Conservation (phyloP, 2,888 invertebrate species). For the Ephialtes manifestator region DNA sequence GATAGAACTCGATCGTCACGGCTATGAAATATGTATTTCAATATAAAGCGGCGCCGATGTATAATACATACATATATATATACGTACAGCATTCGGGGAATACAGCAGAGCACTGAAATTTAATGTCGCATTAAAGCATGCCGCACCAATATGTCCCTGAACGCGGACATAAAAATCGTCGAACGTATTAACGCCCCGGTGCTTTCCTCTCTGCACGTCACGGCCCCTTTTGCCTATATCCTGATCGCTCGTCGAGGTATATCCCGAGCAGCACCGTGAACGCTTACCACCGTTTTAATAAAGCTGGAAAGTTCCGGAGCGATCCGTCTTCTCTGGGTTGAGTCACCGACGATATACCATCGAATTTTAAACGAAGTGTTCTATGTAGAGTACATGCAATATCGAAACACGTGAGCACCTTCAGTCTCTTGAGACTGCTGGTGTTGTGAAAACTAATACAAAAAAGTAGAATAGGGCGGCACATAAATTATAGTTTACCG, state of each 20-base stretch:
- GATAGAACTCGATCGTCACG: constrained; percentile 76
- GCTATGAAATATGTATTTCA: constrained; percentile 83
- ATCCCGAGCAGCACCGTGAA: constrained; percentile 43
- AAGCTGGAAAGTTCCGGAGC: constrained; percentile 73
- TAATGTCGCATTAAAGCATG: constrained; percentile 81
- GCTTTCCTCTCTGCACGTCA: constrained; percentile 16
- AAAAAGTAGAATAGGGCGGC: constrained; percentile 37
- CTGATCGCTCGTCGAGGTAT: constrained; percentile 53
- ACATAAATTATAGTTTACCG: constrained; percentile 3
- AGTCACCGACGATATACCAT: constrained; percentile 69
- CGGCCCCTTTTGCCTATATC: constrained; percentile 22
- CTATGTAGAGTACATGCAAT: constrained; percentile 39
- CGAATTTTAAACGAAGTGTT: constrained; percentile 55
- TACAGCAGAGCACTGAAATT: constrained; percentile 75
- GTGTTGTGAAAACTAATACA: constrained; percentile 51
- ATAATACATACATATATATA: constrained; percentile 66
- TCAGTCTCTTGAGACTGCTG: constrained; percentile 58
- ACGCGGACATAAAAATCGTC: constrained; percentile 81
- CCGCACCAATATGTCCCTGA: constrained; percentile 78
- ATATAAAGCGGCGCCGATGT: constrained; percentile 78
- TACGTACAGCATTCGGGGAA: constrained; percentile 5
- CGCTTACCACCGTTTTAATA: constrained; percentile 77
- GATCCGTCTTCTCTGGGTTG: constrained; percentile 74
- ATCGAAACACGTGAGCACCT: constrained; percentile 60
- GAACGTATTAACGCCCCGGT: constrained; percentile 79